These are phyloP conservation scores for Entomobrya proxima DNA, from an alignment of 2,888 invertebrate genomes.

Conservation along the genomic window DNA sequence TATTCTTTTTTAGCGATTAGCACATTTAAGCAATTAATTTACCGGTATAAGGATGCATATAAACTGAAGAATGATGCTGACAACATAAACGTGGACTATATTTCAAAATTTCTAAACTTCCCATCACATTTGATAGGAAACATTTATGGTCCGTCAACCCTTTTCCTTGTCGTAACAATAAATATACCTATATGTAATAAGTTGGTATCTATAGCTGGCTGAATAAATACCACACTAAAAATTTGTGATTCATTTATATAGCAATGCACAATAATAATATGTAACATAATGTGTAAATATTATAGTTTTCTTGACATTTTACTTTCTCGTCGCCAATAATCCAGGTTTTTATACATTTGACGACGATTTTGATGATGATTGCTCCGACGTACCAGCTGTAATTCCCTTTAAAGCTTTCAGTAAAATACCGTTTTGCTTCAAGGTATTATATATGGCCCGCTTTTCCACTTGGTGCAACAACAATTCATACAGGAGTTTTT, in stretches of 20 bases:
- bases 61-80: background rate
- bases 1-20: background rate
- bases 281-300: too few species aligned
- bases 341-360: background rate
- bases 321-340: background rate
- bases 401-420: slow-evolving; percentile 43
- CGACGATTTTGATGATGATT: slow-evolving; percentile 53
- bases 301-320: slow-evolving; percentile 9
- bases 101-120: background rate
- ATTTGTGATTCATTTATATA: background rate
- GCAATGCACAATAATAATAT: slow-evolving; percentile 1
- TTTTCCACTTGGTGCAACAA: slow-evolving; percentile 65
- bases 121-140: background rate
- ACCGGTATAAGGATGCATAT: slow-evolving; percentile 8
- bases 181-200: background rate
- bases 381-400: slow-evolving; percentile 69
- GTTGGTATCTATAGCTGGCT: background rate
- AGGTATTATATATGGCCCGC: slow-evolving; percentile 59
- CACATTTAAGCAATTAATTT: slow-evolving; percentile 5
- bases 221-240: background rate
- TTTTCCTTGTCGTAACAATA: background rate
- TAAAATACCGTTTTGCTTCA: background rate
- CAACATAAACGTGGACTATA: background rate
- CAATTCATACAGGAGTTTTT: slow-evolving; percentile 28
- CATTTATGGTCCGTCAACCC: background rate